Base-by-base conservation (phyloP, 2,797 vertebrate genomes). In the Pampus argenteus region DNA sequence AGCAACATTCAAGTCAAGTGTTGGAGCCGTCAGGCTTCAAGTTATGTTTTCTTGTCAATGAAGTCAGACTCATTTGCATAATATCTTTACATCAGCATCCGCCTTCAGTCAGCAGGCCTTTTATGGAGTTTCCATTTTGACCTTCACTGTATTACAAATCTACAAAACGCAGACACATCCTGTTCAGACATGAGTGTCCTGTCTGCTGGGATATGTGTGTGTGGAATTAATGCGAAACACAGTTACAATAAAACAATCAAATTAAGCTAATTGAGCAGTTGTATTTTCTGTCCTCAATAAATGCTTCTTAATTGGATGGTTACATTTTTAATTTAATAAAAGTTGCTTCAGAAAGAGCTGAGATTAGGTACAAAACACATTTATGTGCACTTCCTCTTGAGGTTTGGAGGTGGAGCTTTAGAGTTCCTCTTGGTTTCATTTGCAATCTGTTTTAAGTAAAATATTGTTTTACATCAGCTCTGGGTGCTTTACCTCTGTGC, bases 331-430 rank as follows among this genome's bases (percentile, higher is more conserved):
- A 9, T 28, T 26, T 3, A 9, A 1, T 1, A 29, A 15, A 17
- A n/a, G n/a, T 23, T 9, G 4, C 36, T 31, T 45, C 0, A 28
- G 23, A 60, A 42, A 47, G 26, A 51, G 26, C 18, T 65, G n/a
- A n/a, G n/a, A n/a, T n/a, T n/a, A n/a, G n/a, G n/a, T n/a, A n/a
- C n/a, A n/a, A n/a, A n/a, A n/a, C n/a, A n/a, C n/a, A n/a, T n/a
- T n/a, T n/a, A n/a, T n/a, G n/a, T n/a, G n/a, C n/a, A n/a, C 61
- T 88, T 89, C 87, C 88, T 86, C 69, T 84, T 82, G 84, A 80
- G 50, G 78, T 82, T 83, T 68, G 65, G 83, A 88, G 89, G 91
- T 81, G 91, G 90, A 81, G 91, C 87, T 70, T 82, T 22, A 59
- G 44, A 86, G 88, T 89, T 90, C 84, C 86, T 87, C 87, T 76